Base-by-base conservation (phyloP, 2,888 invertebrate genomes). In the Iselma pallidipennis region DNA sequence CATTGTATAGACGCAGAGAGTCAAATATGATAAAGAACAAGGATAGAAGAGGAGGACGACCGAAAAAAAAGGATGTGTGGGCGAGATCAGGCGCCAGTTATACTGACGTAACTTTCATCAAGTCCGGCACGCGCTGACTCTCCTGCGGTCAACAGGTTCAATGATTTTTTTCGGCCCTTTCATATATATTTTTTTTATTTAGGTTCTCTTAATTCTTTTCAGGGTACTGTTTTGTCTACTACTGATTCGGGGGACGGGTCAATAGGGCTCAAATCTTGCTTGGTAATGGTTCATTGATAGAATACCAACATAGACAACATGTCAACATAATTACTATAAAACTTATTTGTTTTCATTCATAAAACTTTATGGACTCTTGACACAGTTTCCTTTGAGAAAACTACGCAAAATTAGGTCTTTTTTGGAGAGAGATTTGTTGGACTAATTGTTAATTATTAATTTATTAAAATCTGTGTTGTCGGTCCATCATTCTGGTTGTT, bases 61-160 rank as follows among this genome's bases (percentile, higher is more conserved):
- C n/a, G n/a, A n/a, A n/a, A n/a, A n/a, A n/a, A n/a, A n/a, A n/a
- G n/a, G n/a, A n/a, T n/a, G n/a, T 63, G 76, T 76, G 71, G 75
- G 76, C 72, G 76, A 66, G 58, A 62, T 66, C 66, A 71, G 77
- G 77, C 77, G 77, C 77, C 77, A 76, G 73, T 66, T 66, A 67
- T 67, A 71, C 72, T 77, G 76, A 76, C 75, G 77, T 72, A 76
- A 77, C 76, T 76, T 76, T 77, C 75, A 73, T 74, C 73, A 71
- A 67, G 67, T 65, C 61, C 66, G 73, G 76, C 75, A 75, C 76
- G 75, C 76, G 74, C 71, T 71, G 59, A 28, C 65, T 61, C 61
- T 63, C 60, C 61, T 61, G 59, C 69, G 67, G 66, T 69, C 69
- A 67, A 66, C 66, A 66, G 67, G 54, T 69, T 59, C 63, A 68